Base-by-base conservation (phyloP, 2,113 vertebrate genomes). In the Xyliphius kryptos region DNA sequence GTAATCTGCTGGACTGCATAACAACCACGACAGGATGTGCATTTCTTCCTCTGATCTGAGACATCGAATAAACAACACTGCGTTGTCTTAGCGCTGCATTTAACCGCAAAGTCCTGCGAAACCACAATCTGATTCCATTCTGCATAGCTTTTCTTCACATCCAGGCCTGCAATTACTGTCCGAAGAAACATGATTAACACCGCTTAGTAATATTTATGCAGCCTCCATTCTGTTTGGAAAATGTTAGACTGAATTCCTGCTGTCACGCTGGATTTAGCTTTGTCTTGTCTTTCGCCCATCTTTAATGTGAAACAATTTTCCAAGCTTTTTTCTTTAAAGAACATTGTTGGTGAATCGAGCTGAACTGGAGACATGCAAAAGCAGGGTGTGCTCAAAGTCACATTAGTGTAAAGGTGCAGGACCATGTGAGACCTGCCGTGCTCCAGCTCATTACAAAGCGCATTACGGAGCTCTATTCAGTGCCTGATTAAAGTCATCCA, bases 401-500 rank as follows among this genome's bases (percentile, higher is more conserved):
- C 62, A 68, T 65, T 38, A 43, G 71, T 78, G 76, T 77, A 78
- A 66, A 69, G 71, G 70, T 70, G 40, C 40, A 46, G 66, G 62
- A 66, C 62, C 11, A 26, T 56, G 59, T 75, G 75, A 72, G 52
- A 74, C 80, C 78, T 63, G 68, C 63, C 62, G 61, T 77, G 77
- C 77, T 76, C 67, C 59, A 69, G 68, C 79, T 85, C 80, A 84
- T 86, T 84, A 82, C 64, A 64, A 9, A 55, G 48, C 55, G 74
- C 79, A 81, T 85, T 86, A 85, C 72, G 66, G 56, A 72, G 62
- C 73, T 79, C 73, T 67, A 77, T 83, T 84, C 83, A 82, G 71
- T 69, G 57, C 65, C 68, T 74, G 82, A 84, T 86, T 85, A 84
- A 85, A 86, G 78, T 85, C 78, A 79, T 83, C 79, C 79, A 80